Conservation (phyloP, 2,888 invertebrate genomes). For the Dinocampus coccinellae region DNA sequence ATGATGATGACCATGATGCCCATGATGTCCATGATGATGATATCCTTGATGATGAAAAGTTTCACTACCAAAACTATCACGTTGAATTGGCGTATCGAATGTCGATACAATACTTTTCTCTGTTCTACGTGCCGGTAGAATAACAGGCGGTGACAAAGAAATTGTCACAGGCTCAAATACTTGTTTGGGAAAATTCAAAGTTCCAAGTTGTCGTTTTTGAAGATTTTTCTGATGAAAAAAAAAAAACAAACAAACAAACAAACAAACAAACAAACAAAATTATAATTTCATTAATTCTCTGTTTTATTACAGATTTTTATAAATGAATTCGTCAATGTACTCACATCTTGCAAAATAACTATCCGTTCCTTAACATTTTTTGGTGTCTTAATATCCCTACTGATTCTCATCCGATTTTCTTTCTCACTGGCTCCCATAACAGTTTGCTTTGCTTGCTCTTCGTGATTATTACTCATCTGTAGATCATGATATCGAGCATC, state of each 20-base stretch:
- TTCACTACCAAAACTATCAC: slow-evolving; percentile 42
- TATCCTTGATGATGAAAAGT: slow-evolving; percentile 49
- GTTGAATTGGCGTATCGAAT: slow-evolving; percentile 23
- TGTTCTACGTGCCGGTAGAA: slow-evolving; percentile 24
- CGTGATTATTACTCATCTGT: slow-evolving; percentile 46
- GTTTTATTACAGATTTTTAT: background rate
- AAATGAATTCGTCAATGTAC: slow-evolving; percentile 10
- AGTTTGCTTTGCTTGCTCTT: slow-evolving; percentile 16
- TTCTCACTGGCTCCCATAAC: slow-evolving; percentile 5
- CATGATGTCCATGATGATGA: slow-evolving; percentile 50
- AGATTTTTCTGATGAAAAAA: slow-evolving; percentile 10
- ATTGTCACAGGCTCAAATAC: slow-evolving; percentile 30
- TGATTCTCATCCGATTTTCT: slow-evolving; percentile 41
- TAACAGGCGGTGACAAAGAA: slow-evolving; percentile 21
- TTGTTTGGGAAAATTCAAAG: slow-evolving; percentile 26
- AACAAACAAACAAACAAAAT: no score
- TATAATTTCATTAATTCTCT: background rate
- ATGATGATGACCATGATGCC: slow-evolving; percentile 46
- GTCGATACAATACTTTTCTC: slow-evolving; percentile 35
- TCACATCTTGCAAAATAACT: slow-evolving; percentile 21
- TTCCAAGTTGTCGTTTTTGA: slow-evolving; percentile 54
- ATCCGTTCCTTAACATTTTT: slow-evolving; percentile 29
- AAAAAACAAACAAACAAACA: no score
- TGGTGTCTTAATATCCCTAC: slow-evolving; percentile 45
- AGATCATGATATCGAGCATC: slow-evolving; percentile 52